These are phyloP conservation scores for Pseudorasbora parva DNA, from an alignment of 2,113 vertebrate species.

Conservation along the genomic window DNA sequence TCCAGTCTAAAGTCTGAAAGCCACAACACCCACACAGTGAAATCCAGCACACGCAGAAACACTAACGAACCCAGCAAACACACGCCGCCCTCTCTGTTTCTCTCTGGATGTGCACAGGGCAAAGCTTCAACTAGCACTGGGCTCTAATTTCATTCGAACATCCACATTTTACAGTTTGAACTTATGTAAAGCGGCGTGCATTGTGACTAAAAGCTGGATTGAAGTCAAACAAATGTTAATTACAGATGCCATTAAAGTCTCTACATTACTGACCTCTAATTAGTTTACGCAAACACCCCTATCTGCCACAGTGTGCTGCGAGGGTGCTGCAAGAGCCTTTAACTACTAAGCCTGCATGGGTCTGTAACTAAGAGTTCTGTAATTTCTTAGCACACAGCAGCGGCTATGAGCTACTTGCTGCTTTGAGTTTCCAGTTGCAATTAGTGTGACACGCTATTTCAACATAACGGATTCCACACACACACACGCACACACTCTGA, in stretches of 20 bases:
- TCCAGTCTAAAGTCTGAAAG: slow-evolving; percentile 51
- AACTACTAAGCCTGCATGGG: slow-evolving; percentile 9
- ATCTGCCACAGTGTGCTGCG: background rate
- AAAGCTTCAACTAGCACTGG: slow-evolving; percentile 16
- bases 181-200: background rate
- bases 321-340: slow-evolving; percentile 6
- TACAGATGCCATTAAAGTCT: slow-evolving; percentile 46
- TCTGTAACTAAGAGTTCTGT: slow-evolving; percentile 41
- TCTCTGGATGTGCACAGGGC: slow-evolving; percentile 10
- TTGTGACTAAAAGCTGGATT: slow-evolving; percentile 39
- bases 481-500: background rate
- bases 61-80: slow-evolving; percentile 30
- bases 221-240: slow-evolving; percentile 56
- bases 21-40: slow-evolving; percentile 44
- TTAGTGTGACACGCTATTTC: slow-evolving; percentile 1
- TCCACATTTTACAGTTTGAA: slow-evolving; percentile 19
- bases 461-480: background rate
- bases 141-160: slow-evolving; percentile 20
- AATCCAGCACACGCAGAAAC: slow-evolving; percentile 47
- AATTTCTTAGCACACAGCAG: slow-evolving; percentile 43
- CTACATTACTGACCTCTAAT: slow-evolving; percentile 51
- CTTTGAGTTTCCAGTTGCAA: slow-evolving; percentile 34
- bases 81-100: background rate
- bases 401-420: slow-evolving; percentile 2
- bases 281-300: slow-evolving; percentile 34